Percentiles rank a stretch among this genome's conserved stretches.
Evolutionary conservation across 2,113 vertebrate genomes (phyloP).

Genomic region (Ia io): DNA sequence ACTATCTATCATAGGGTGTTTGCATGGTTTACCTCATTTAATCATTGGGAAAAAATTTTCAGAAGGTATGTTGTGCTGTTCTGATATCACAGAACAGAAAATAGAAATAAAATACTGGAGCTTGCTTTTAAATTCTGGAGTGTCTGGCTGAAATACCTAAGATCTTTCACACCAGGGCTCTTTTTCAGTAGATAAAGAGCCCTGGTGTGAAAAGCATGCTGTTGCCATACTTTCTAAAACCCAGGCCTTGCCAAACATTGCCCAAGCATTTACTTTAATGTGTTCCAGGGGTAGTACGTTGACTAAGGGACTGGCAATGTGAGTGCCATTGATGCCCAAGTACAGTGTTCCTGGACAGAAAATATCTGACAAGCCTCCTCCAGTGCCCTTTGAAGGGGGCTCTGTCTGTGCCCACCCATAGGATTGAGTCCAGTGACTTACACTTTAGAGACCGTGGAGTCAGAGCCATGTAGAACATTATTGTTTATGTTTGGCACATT

Average conservation of each 20-base stretch:
- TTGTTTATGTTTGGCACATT: not conserved
- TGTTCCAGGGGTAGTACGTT: not conserved
- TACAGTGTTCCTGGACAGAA: not conserved
- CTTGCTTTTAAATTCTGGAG: conserved; percentile 15
- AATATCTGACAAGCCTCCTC: not conserved
- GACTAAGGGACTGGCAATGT: not conserved
- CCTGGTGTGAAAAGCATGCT: too few relatives aligned
- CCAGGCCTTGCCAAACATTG: not conserved
- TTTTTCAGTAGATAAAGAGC: not conserved
- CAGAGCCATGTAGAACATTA: not conserved
- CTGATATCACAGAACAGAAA: not conserved
- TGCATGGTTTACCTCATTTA: not conserved
- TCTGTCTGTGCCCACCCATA: not conserved
- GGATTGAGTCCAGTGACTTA: not conserved
- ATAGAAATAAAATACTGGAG: not conserved
- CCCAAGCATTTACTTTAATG: not conserved
- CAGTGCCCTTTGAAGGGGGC: not conserved
- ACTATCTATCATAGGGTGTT: not conserved
- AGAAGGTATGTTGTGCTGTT: not conserved
- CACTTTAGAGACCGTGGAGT: not conserved
- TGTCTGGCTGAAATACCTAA: not conserved
- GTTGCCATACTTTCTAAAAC: not conserved
- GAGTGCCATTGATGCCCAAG: not conserved
- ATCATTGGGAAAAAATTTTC: not conserved
- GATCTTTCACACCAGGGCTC: not conserved